Evolutionary conservation across 2,113 vertebrate genomes (phyloP).

Genomic region (Gymnocephalus cernua): DNA sequence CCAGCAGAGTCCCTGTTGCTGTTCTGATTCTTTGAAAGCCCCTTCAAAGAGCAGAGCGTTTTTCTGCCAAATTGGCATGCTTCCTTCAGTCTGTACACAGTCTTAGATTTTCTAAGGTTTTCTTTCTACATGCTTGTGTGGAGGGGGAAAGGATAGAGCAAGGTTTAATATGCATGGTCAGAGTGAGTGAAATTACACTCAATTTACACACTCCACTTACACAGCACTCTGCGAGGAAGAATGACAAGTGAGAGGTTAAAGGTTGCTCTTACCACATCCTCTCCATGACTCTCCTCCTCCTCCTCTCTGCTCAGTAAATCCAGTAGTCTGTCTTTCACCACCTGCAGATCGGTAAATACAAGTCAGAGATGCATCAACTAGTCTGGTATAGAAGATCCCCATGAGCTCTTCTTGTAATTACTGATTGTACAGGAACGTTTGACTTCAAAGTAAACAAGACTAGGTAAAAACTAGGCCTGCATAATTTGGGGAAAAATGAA

Average conservation of each 20-base stretch:
- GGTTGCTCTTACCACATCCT: slow-evolving; percentile 91
- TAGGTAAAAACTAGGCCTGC: too few relatives aligned
- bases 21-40: not conserved
- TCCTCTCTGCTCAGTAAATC: slow-evolving; percentile 94
- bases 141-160: not conserved
- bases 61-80: slow-evolving; percentile 19
- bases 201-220: slow-evolving; percentile 10
- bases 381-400: not conserved
- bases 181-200: slow-evolving; percentile 16
- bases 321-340: slow-evolving; percentile 94
- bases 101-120: not conserved
- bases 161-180: slow-evolving; percentile 28
- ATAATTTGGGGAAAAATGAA: too few relatives aligned
- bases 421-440: slow-evolving; percentile 7
- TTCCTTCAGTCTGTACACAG: not conserved
- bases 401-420: slow-evolving; percentile 19
- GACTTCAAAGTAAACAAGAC: not conserved
- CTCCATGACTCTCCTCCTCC: slow-evolving; percentile 94
- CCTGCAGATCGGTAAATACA: slow-evolving; percentile 80
- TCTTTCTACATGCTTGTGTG: slow-evolving; percentile 3
- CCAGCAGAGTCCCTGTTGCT: not conserved
- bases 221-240: not conserved
- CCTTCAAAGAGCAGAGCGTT: slow-evolving; percentile 8
- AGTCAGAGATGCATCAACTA: not conserved
- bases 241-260: slow-evolving; percentile 12